A percentile compares a stretch with the other conserved stretches of the same genome.
These are phyloP conservation scores for Sicus ferrugineus DNA, from an alignment of 2,888 invertebrate genomes.

Conservation along the genomic window DNA sequence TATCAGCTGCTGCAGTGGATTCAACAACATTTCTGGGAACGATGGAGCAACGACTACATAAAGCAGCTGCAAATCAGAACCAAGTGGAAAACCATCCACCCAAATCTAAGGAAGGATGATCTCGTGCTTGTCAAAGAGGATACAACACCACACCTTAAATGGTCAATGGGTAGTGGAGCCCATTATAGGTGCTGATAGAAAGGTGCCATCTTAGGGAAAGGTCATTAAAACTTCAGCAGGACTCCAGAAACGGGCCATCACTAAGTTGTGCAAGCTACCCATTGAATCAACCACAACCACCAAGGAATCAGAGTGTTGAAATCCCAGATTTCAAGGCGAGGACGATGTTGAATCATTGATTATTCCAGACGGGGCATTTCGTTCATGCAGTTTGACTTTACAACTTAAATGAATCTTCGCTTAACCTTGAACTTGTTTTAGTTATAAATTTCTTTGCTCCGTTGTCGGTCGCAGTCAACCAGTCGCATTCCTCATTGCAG, in stretches of 20 bases:
- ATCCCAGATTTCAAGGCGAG: conserved; percentile 7
- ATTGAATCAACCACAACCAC: background rate
- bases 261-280: conserved; percentile 11
- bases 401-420: too few relatives aligned
- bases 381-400: too few relatives aligned
- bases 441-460: too few relatives aligned
- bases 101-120: conserved; percentile 23
- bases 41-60: conserved; percentile 31
- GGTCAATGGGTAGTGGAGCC: conserved; percentile 29
- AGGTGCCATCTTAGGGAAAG: conserved; percentile 19
- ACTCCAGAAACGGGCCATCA: conserved; percentile 29
- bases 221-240: conserved; percentile 32
- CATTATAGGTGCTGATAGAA: conserved; percentile 21
- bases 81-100: conserved; percentile 20
- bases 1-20: conserved; percentile 30
- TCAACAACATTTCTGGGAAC: conserved; percentile 37
- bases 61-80: conserved; percentile 27
- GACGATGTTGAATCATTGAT: background rate
- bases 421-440: too few relatives aligned
- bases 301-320: background rate
- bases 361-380: too few relatives aligned
- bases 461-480: too few relatives aligned
- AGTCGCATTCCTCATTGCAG: too few relatives aligned
- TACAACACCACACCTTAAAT: conserved; percentile 23
- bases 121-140: conserved; percentile 30